Conservation (phyloP, 2,888 invertebrate species). For the Heteromyza rotundicornis region DNA sequence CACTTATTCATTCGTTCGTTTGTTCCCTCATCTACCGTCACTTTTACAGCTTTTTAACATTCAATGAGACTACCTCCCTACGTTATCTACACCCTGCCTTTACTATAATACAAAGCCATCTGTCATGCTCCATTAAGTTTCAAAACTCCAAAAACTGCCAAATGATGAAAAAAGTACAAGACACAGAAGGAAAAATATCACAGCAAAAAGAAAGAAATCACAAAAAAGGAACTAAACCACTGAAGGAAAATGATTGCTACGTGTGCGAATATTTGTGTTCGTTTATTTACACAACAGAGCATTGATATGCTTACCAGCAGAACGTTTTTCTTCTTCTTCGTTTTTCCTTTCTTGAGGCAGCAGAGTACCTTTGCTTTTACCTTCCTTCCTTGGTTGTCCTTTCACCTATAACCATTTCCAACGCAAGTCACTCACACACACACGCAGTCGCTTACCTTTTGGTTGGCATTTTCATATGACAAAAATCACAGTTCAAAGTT, state of each 20-base stretch:
- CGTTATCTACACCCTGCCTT: too few relatives aligned
- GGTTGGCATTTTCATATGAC: background rate
- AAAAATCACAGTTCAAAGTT: constrained; percentile 16
- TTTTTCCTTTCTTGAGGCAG: too few relatives aligned
- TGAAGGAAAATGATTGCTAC: constrained; percentile 27
- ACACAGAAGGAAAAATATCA: constrained; percentile 9
- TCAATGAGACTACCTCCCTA: constrained; percentile 25
- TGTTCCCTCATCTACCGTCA: too few relatives aligned
- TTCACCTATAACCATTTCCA: background rate
- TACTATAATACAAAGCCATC: constrained; percentile 21
- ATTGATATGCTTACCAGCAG: background rate
- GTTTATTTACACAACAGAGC: background rate
- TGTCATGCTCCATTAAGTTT: constrained; percentile 30
- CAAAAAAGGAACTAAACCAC: constrained; percentile 13
- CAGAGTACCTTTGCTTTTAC: background rate
- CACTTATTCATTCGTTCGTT: constrained; percentile 4
- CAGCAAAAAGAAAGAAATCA: background rate
- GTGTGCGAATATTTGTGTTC: background rate
- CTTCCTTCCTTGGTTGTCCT: background rate
- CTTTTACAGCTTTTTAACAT: constrained; percentile 29
- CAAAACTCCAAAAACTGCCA: constrained; percentile 25
- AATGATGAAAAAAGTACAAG: constrained; percentile 23
- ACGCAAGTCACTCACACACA: too few relatives aligned
- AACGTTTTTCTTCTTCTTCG: background rate
- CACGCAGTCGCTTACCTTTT: too few relatives aligned